A percentile compares a stretch with the other conserved stretches of the same genome.
Conservation (phyloP, 2,113 vertebrate species). For the Hucho hucho region DNA sequence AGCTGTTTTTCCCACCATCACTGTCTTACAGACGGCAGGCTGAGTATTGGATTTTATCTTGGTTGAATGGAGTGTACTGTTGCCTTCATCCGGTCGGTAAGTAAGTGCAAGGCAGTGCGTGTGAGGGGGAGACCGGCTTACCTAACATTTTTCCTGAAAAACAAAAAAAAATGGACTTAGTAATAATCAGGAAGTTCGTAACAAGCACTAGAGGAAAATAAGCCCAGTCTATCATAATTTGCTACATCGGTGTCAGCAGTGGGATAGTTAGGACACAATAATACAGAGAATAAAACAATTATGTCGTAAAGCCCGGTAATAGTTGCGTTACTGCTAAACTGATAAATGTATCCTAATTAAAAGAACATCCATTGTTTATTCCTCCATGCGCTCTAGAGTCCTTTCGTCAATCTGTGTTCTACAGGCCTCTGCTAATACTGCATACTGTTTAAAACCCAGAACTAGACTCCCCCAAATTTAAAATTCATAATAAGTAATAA, state of each 20-base stretch:
- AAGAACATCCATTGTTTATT: not conserved
- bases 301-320: too few relatives aligned
- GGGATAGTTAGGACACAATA: too few relatives aligned
- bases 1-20: slow-evolving; percentile 39
- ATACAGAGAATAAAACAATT: too few relatives aligned
- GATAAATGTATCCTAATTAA: too few relatives aligned
- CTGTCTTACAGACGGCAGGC: slow-evolving; percentile 43
- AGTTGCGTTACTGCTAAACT: too few relatives aligned
- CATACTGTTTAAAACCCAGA: slow-evolving; percentile 51
- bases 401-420: slow-evolving; percentile 45
- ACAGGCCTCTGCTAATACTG: slow-evolving; percentile 55
- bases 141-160: too few relatives aligned
- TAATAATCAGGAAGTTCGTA: not conserved
- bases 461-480: slow-evolving; percentile 56
- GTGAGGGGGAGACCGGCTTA: not conserved
- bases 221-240: too few relatives aligned
- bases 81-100: slow-evolving; percentile 36
- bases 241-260: too few relatives aligned
- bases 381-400: not conserved
- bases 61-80: slow-evolving; percentile 49
- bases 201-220: not conserved
- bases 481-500: slow-evolving; percentile 69
- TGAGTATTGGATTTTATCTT: slow-evolving; percentile 48
- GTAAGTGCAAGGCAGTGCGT: not conserved
- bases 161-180: not conserved